Evolutionary conservation across 2,888 invertebrate species (phyloP), one percentile per base, ranked within the genome.

Genomic region (Priapulus caudatus): DNA sequence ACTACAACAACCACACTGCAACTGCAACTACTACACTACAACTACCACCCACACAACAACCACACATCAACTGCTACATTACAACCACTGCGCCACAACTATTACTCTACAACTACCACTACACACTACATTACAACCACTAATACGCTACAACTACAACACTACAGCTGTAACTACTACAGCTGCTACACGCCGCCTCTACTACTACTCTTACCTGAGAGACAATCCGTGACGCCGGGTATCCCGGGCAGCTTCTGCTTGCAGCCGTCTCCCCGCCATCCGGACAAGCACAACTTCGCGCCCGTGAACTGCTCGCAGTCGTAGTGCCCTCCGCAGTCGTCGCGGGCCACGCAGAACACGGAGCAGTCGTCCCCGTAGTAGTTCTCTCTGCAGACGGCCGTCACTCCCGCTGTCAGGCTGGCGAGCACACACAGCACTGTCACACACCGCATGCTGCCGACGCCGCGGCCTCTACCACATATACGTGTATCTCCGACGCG

Each of bases 271-370:
- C 91, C 92, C 53, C 81, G 84, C 74, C 75, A 76, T 5, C 89
- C 89, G 3, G 84, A 81, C 56, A 84, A 73, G 67, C 93, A 93
- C 70, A 84, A 82, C 45, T 87, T 84, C 65, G 87, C 84, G 0
- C 91, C 92, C 60, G 85, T 82, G 56, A 10, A 10, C n/a, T 83
- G 83, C 61, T 84, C 84, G 69, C 92, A 93, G 15, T 81, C 76
- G 74, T 90, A 92, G 73, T 92, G 91, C 54, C 89, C 88, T 69
- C 86, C 83, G 61, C 83, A 82, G 67, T 85, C 86, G 71, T 86
- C 82, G 23, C 72, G 58, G 5, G 71, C 66, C 47, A 63, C 60
- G 55, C 74, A 74, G 50, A 67, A 59, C 23, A 62, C 63, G 10
- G 63, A 59, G 58, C 74, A 74, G 18, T 63, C 64, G 18, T 63